Percentiles rank a stretch among this genome's conserved stretches.
Evolutionary conservation across 2,797 vertebrate species (phyloP).

Genomic region (Perodicticus potto): DNA sequence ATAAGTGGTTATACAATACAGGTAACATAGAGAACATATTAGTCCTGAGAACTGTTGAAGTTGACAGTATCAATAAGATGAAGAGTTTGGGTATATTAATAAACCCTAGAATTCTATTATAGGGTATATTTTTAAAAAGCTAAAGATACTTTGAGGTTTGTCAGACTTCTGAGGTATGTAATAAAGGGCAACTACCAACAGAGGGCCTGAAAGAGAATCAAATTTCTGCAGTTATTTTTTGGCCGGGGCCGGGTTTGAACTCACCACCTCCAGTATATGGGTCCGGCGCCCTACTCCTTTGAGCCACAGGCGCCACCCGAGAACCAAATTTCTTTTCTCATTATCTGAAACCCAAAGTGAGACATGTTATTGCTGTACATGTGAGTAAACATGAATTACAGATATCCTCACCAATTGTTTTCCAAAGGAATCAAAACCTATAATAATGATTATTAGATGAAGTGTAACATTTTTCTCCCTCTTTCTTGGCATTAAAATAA

Average conservation of each 20-base stretch:
- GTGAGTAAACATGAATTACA: conserved; percentile 39
- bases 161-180: neutral
- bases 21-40: neutral
- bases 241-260: no score
- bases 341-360: conserved; percentile 22
- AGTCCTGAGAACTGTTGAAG: neutral
- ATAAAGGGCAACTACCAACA: conserved; percentile 51
- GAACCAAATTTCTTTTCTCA: neutral
- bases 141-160: conserved; percentile 19
- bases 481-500: neutral
- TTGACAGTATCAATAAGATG: neutral
- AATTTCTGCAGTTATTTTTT: no score
- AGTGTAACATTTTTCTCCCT: neutral
- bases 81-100: conserved; percentile 32
- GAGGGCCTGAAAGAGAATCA: conserved; percentile 10
- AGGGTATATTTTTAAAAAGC: conserved; percentile 11
- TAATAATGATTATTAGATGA: conserved; percentile 4
- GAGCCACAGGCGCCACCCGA: no score
- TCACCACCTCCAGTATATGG: no score
- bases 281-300: no score
- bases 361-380: neutral
- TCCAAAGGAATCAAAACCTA: conserved; percentile 3
- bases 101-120: neutral
- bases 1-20: neutral
- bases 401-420: conserved; percentile 1